phyloP scores from a whole-genome alignment of 92 coral and sea anemone genomes.

The Metridium senile region DNA sequence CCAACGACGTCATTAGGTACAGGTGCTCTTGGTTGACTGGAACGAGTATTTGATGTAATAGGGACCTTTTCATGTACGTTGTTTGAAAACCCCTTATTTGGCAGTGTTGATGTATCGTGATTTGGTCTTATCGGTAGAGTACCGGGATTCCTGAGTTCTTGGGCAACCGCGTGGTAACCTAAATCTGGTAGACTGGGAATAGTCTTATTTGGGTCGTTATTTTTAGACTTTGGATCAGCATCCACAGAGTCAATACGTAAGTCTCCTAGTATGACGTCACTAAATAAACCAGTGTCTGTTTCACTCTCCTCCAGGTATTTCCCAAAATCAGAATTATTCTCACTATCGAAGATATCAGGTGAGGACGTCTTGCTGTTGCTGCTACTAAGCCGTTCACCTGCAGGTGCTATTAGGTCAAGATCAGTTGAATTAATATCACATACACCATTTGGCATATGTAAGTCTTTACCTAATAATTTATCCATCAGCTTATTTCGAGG shows the following conservation, averaged over 20 bases:
- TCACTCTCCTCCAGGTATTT: conserved; percentile 80
- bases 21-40: conserved; percentile 38
- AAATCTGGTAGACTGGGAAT: conserved; percentile 49
- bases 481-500: conserved; percentile 81
- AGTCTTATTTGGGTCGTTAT: conserved; percentile 12
- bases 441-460: conserved; percentile 84
- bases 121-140: conserved; percentile 19
- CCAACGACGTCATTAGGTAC: conserved; percentile 31
- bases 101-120: conserved; percentile 1
- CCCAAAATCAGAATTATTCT: conserved; percentile 87
- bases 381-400: conserved; percentile 76
- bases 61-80: conserved; percentile 57
- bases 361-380: conserved; percentile 73
- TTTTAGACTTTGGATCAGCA: conserved; percentile 45
- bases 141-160: conserved; percentile 39
- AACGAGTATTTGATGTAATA: conserved; percentile 52
- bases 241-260: conserved; percentile 77
- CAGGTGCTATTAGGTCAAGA: conserved; percentile 74
- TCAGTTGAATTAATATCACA: conserved; percentile 84
- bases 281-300: conserved; percentile 83
- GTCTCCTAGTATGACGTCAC: conserved; percentile 83
- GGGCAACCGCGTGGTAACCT: conserved; percentile 47
- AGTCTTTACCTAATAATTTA: conserved; percentile 77
- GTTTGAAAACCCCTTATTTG: conserved; percentile 20
- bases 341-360: conserved; percentile 84